Base-by-base conservation (phyloP, 2,888 invertebrate species). In the Celastrina argiolus region DNA sequence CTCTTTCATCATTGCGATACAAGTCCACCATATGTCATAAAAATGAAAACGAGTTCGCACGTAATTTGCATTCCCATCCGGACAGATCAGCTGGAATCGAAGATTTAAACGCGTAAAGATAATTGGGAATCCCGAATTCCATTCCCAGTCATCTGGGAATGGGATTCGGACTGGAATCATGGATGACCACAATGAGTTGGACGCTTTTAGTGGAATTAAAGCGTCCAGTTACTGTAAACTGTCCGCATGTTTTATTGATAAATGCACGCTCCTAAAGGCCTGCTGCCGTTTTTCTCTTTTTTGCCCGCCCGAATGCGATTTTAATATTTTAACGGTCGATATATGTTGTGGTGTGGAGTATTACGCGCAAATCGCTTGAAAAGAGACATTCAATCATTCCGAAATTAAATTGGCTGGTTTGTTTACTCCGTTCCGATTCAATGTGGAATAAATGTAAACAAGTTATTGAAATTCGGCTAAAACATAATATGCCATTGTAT, bases 201-300 rank as follows among this genome's bases (percentile, higher is more conserved):
- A 81, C 80, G 88, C 89, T 89, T 89, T 90, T 88, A 89, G 82
- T 75, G 79, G 78, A 86, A 90, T 90, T 87, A 88, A 87, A 89
- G 68, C 65, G 71, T 66, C 71, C 71, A 59, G 67, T 64, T 58
- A 59, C 66, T 67, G 67, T 39, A n/a, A 51, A 66, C 71, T 80
- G 78, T 76, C 75, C 72, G 73, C 78, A 81, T 82, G 82, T 84
- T 85, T 85, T 81, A 85, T 85, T 84, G 83, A 83, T 84, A 83
- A 79, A 79, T 42, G 66, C 59, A 59, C 59, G 59, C 65, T 58
- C 80, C 77, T 77, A 76, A 74, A 71, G 71, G 69, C 69, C 67
- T 68, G 68, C 66, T 28, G 45, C 14, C 66, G 65, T 67, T 65
- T 45, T 61, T 61, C 18, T 14, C 7, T 61, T 61, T 61, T 36